phyloP scores from a whole-genome alignment of 2,113 vertebrate species.

The Protomyctophum bolini region DNA sequence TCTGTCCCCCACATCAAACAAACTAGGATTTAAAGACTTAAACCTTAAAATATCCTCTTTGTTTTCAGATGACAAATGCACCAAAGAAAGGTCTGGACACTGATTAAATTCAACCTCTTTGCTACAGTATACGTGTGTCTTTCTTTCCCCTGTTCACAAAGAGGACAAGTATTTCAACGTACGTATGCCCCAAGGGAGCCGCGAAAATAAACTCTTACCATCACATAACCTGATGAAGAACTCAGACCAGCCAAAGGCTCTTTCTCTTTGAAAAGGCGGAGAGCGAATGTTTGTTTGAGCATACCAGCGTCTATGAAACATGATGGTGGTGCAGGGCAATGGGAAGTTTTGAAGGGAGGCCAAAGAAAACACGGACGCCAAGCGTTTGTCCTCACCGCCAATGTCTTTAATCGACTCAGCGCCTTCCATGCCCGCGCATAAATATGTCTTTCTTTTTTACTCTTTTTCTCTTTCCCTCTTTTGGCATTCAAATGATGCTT shows the following conservation, averaged over 20 bases:
- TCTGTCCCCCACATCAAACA: slow-evolving; percentile 15
- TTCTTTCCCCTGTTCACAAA: slow-evolving; percentile 26
- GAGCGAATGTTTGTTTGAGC: slow-evolving; percentile 42
- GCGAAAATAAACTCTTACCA: slow-evolving; percentile 53
- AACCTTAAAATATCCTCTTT: slow-evolving; percentile 42
- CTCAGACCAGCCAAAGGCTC: slow-evolving; percentile 8
- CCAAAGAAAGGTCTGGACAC: slow-evolving; percentile 17
- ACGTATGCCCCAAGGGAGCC: slow-evolving; percentile 41
- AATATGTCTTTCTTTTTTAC: background rate
- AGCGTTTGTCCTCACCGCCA: slow-evolving; percentile 11
- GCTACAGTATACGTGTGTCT: background rate
- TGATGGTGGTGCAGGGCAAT: slow-evolving; percentile 28
- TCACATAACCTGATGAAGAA: slow-evolving; percentile 51
- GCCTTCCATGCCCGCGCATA: background rate
- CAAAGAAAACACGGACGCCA: slow-evolving; percentile 40
- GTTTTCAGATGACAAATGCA: slow-evolving; percentile 24
- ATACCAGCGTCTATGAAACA: slow-evolving; percentile 46
- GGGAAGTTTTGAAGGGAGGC: slow-evolving; percentile 32
- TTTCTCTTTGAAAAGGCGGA: slow-evolving; percentile 41
- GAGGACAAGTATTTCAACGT: slow-evolving; percentile 46
- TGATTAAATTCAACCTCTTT: background rate
- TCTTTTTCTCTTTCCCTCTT: background rate
- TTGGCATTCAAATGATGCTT: slow-evolving; percentile 20
- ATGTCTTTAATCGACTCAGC: background rate
- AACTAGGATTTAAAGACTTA: slow-evolving; percentile 21